Base-by-base conservation (phyloP, 2,888 invertebrate species). In the Trissonchulus latispiculum region DNA sequence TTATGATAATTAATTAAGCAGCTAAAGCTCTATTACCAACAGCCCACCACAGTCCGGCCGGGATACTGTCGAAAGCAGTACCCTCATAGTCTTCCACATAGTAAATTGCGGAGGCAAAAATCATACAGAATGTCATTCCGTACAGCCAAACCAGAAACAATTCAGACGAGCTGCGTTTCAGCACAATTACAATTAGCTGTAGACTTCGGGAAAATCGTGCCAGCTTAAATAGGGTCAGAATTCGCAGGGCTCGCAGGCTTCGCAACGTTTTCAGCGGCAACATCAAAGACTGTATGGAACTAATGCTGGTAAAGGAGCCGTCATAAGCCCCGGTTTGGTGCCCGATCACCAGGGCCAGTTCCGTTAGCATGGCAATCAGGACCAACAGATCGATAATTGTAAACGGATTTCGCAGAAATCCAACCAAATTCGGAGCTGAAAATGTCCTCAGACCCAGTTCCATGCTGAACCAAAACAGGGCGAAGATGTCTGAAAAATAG, bases 181-280 rank as follows among this genome's bases (percentile, higher is more conserved):
- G 36, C 8, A 68, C 69, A n/a, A 68, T n/a, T 15, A 36, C 69
- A 32, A 68, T 68, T 36, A 68, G 36, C 36, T 36, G 69, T 28
- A 68, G 69, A 28, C 69, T 36, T 36, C 36, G n/a, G 15, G 69
- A 68, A 68, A 68, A 68, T 3, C 69, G 69, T 15, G 69, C 69
- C 35, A 68, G 36, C 36, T 68, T 68, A n/a, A 68, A 68, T n/a
- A 68, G 36, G n/a, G 36, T 68, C 36, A 68, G n/a, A 32, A 68
- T 68, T 23, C 69, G 33, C 35, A 68, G 69, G 3, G 36, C n/a
- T 23, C 69, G 69, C 8, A 68, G 23, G 36, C 33, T 36, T 8
- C 69, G 29, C 23, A 68, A 35, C 8, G 36, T 33, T 31, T 36
- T 32, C 48, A 48, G 48, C 8, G 48, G 48, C 8, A 15, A 48